Conservation (phyloP, 2,888 invertebrate species). For the Eulithis testata region DNA sequence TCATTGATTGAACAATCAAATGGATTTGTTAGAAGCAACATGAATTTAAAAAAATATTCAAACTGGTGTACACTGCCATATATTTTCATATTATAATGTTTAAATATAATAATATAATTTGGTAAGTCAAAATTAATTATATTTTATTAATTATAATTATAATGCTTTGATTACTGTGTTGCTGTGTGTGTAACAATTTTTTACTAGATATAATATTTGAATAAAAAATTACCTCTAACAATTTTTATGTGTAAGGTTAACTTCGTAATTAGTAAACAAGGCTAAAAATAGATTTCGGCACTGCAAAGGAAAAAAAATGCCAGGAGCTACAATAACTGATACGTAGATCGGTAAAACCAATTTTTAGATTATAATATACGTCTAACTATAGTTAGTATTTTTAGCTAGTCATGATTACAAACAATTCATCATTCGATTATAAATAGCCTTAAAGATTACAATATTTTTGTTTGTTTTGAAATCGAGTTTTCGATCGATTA, state of each 20-base stretch:
- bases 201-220: no score
- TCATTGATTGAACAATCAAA: slow-evolving; percentile 36
- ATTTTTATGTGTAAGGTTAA: no score
- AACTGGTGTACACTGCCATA: neutral
- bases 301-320: no score
- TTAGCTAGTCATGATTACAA: neutral
- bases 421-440: neutral
- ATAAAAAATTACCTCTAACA: no score
- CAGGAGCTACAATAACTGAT: no score
- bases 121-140: no score
- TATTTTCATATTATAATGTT: neutral
- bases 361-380: neutral
- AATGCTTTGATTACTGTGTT: no score
- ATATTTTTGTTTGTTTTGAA: neutral
- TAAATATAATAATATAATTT: no score
- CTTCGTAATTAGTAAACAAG: no score
- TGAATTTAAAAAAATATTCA: slow-evolving; percentile 10
- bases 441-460: neutral
- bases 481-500: neutral
- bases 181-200: no score
- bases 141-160: no score
- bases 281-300: no score
- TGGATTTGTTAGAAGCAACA: slow-evolving; percentile 26
- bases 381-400: neutral
- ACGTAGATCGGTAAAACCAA: neutral